Conservation (phyloP, 2,113 vertebrate species). For the Scomber japonicus region DNA sequence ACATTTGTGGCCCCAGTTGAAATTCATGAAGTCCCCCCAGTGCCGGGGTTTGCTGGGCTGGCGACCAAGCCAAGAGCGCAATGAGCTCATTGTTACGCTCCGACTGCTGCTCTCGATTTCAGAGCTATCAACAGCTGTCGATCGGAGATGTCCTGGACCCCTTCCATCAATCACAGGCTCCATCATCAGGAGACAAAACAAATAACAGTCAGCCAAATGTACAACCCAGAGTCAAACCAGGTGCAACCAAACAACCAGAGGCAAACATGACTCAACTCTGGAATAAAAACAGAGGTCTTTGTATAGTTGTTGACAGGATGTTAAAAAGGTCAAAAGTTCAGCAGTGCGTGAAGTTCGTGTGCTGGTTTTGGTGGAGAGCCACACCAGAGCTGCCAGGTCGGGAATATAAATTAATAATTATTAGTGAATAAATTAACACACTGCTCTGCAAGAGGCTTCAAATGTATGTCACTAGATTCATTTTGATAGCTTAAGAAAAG, state of each 20-base stretch:
- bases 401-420: too few relatives aligned
- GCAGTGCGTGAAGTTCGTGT: constrained; percentile 45
- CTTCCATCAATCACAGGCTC: constrained; percentile 85
- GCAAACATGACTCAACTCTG: constrained; percentile 47
- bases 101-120: constrained; percentile 86
- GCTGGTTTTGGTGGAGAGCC: constrained; percentile 3
- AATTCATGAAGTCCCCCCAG: constrained; percentile 84
- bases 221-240: constrained; percentile 72
- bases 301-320: constrained; percentile 21
- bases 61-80: constrained; percentile 83
- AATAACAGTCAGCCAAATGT: constrained; percentile 79
- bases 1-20: constrained; percentile 81
- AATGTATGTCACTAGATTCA: neutral
- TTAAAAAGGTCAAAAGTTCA: constrained; percentile 59
- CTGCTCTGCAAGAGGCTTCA: constrained; percentile 18
- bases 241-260: constrained; percentile 53
- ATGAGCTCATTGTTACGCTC: constrained; percentile 88
- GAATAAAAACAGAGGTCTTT: constrained; percentile 13
- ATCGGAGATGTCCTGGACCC: constrained; percentile 88
- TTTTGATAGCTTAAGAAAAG: neutral
- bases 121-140: constrained; percentile 89
- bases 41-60: constrained; percentile 79
- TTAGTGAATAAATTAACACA: constrained; percentile 14
- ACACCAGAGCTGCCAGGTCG: constrained; percentile 23
- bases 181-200: constrained; percentile 84